A percentile compares a stretch with the other conserved stretches of the same genome.
Conservation (phyloP, 2,113 vertebrate genomes). For the Ursus arctos region DNA sequence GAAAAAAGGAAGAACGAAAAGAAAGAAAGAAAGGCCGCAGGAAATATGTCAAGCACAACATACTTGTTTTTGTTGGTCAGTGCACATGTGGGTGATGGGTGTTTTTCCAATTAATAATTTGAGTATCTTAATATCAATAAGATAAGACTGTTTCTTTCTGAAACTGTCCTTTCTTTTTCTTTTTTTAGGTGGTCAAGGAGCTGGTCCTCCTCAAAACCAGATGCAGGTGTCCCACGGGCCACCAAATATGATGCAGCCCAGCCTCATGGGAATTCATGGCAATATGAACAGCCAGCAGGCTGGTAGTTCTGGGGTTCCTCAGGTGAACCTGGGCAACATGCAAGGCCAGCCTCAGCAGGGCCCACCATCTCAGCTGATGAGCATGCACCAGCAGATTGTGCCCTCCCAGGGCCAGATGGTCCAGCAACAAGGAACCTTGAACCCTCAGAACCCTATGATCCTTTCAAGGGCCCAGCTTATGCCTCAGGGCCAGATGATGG, state of each 20-base stretch:
- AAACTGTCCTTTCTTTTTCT: conserved; percentile 61
- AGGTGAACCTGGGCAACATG: conserved; percentile 91
- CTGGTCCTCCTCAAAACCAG: conserved; percentile 93
- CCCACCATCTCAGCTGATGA: conserved; percentile 95
- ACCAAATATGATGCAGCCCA: conserved; percentile 93
- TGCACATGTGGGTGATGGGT: conserved; percentile 13
- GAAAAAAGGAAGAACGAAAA: too few species aligned
- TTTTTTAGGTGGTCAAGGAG: conserved; percentile 90
- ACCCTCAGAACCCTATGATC: conserved; percentile 95
- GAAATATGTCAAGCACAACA: conserved; percentile 10
- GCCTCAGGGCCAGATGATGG: conserved; percentile 91
- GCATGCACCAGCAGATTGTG: conserved; percentile 96
- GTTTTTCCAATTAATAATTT: conserved; percentile 61
- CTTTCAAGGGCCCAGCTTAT: conserved; percentile 94
- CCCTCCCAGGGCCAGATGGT: conserved; percentile 97
- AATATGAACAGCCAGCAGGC: conserved; percentile 92
- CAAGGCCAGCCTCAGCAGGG: conserved; percentile 94
- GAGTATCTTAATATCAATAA: conserved; percentile 55
- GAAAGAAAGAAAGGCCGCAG: not conserved
- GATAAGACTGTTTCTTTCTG: conserved; percentile 61
- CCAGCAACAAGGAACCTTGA: conserved; percentile 90
- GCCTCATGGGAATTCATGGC: conserved; percentile 95
- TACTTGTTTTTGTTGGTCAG: conserved; percentile 51
- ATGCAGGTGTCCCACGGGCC: conserved; percentile 93
- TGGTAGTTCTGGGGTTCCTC: conserved; percentile 90